These are phyloP conservation scores for Hippasteria phrygiana DNA, from an alignment of 53 echinoderm and acorn worm genomes.

Conservation along the genomic window DNA sequence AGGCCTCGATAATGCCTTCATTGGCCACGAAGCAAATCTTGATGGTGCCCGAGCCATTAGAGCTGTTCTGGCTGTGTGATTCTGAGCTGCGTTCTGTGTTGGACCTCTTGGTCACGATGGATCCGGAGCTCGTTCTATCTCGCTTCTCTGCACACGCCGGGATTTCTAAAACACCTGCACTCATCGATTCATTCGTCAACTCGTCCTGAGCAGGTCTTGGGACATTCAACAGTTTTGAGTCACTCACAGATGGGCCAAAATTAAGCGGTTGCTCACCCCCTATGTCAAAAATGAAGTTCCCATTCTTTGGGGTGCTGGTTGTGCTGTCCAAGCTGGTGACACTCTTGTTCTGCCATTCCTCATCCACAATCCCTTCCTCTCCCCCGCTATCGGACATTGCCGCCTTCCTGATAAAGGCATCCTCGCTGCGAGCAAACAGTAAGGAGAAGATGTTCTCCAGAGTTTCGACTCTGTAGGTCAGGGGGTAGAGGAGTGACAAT, in stretches of 20 bases:
- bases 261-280: background rate
- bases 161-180: slow-evolving; percentile 9
- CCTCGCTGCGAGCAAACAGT: slow-evolving; percentile 82
- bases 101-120: slow-evolving; percentile 27
- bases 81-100: slow-evolving; percentile 52
- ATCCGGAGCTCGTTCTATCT: slow-evolving; percentile 52
- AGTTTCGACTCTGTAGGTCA: slow-evolving; percentile 89
- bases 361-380: slow-evolving; percentile 87
- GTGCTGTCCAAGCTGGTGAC: slow-evolving; percentile 83
- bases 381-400: slow-evolving; percentile 82
- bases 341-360: slow-evolving; percentile 81
- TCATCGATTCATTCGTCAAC: slow-evolving; percentile 13
- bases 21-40: slow-evolving; percentile 82
- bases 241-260: slow-evolving; percentile 9
- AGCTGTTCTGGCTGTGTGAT: slow-evolving; percentile 53
- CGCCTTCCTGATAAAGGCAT: slow-evolving; percentile 32
- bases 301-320: slow-evolving; percentile 54
- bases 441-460: slow-evolving; percentile 93
- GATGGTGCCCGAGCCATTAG: slow-evolving; percentile 2
- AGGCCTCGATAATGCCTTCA: slow-evolving; percentile 64
- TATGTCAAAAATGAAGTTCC: background rate
- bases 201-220: slow-evolving; percentile 6
- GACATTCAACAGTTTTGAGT: slow-evolving; percentile 1
- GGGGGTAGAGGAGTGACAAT: slow-evolving; percentile 75
- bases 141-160: slow-evolving; percentile 26